phyloP scores from a whole-genome alignment of 2,888 invertebrate species.

The Xylocampa areola region DNA sequence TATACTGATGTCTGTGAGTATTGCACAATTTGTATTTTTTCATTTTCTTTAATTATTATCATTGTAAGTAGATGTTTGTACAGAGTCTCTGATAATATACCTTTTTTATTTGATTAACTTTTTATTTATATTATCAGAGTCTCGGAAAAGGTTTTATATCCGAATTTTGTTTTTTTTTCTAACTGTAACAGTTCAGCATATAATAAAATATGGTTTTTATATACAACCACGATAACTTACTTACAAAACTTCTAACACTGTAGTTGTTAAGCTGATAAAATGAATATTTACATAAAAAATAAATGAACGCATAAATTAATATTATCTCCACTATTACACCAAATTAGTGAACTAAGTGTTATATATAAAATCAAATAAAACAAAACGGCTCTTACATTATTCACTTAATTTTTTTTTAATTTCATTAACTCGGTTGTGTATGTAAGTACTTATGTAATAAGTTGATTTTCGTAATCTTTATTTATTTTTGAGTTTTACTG shows the following conservation, averaged over 20 bases:
- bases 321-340: slow-evolving; percentile 84
- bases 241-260: slow-evolving; percentile 78
- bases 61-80: slow-evolving; percentile 73
- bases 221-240: slow-evolving; percentile 58
- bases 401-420: slow-evolving; percentile 70
- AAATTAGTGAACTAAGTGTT: slow-evolving; percentile 73
- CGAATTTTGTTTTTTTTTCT: slow-evolving; percentile 70
- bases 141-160: slow-evolving; percentile 72
- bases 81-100: slow-evolving; percentile 76
- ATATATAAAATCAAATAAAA: slow-evolving; percentile 66
- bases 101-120: slow-evolving; percentile 45
- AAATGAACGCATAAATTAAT: slow-evolving; percentile 71
- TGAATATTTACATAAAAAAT: slow-evolving; percentile 67
- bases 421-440: slow-evolving; percentile 88
- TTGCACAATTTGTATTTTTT: slow-evolving; percentile 83
- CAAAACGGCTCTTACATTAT: slow-evolving; percentile 72
- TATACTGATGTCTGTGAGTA: slow-evolving; percentile 87
- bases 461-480: slow-evolving; percentile 75
- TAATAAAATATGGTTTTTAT: slow-evolving; percentile 56
- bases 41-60: slow-evolving; percentile 64
- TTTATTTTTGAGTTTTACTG: slow-evolving; percentile 83
- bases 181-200: slow-evolving; percentile 61
- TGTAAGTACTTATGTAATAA: slow-evolving; percentile 90
- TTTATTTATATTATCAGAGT: slow-evolving; percentile 72
- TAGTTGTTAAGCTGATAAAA: slow-evolving; percentile 76